These are phyloP conservation scores for Cyanoramphus novaezelandiae DNA, from an alignment of 2,113 vertebrate species.

Conservation along the genomic window DNA sequence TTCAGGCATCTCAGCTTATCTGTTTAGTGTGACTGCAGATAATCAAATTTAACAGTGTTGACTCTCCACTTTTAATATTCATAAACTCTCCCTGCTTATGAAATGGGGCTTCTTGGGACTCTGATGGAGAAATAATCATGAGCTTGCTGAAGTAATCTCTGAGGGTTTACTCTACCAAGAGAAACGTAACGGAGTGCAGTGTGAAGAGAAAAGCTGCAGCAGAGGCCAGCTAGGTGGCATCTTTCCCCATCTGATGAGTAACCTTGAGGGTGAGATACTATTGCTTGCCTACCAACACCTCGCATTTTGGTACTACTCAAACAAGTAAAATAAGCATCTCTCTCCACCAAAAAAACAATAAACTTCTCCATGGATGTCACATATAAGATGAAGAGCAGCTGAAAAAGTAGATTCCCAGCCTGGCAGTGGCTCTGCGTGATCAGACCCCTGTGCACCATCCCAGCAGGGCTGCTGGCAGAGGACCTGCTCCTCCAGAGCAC, in stretches of 20 bases:
- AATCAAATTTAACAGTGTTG: neutral
- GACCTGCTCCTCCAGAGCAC: neutral
- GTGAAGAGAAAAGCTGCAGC: neutral
- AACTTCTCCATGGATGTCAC: neutral
- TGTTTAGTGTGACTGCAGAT: neutral
- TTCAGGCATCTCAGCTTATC: neutral
- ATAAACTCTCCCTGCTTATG: neutral
- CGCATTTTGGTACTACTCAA: neutral
- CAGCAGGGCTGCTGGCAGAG: neutral
- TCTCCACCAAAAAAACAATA: neutral
- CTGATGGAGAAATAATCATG: neutral
- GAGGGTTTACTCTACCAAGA: neutral
- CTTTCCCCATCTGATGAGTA: neutral
- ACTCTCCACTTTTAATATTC: neutral
- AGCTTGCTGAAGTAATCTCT: neutral
- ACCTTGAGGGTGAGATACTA: neutral
- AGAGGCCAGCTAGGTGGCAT: neutral
- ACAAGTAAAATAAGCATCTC: neutral
- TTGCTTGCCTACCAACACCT: neutral
- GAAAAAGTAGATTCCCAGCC: neutral
- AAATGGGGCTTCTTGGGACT: neutral
- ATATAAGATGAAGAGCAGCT: neutral
- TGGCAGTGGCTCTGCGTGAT: neutral
- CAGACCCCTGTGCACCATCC: neutral
- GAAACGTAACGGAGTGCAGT: neutral